Percentiles rank a stretch among this genome's conserved stretches.
Evolutionary conservation across 1,140 invertebrate genomes (phyloP).

Genomic region (Drosophila pseudoobscura): DNA sequence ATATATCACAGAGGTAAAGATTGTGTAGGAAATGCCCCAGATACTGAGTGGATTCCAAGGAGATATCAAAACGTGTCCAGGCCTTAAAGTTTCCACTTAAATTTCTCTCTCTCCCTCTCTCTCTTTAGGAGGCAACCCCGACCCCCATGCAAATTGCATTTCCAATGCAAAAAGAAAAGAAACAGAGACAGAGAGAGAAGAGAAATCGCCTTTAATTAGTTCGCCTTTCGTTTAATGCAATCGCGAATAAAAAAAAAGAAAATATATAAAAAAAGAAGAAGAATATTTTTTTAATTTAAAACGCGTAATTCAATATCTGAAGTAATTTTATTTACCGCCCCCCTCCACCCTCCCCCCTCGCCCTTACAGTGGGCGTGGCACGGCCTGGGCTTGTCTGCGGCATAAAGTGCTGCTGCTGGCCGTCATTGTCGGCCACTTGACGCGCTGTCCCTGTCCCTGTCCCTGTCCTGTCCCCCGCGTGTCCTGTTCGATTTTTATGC

Average conservation of each 20-base stretch:
- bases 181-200: background rate
- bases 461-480: slow-evolving; percentile 4
- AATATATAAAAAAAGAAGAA: too few relatives aligned
- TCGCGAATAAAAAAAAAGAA: slow-evolving; percentile 59
- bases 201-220: slow-evolving; percentile 75
- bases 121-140: slow-evolving; percentile 38
- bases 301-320: slow-evolving; percentile 78
- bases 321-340: slow-evolving; percentile 73
- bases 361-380: slow-evolving; percentile 23
- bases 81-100: background rate
- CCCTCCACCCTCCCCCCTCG: slow-evolving; percentile 16
- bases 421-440: slow-evolving; percentile 52
- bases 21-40: too few relatives aligned
- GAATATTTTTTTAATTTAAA: slow-evolving; percentile 74
- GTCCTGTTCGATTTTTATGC: slow-evolving; percentile 62
- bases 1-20: too few relatives aligned
- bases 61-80: background rate
- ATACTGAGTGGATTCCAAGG: too few relatives aligned
- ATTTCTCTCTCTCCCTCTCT: background rate
- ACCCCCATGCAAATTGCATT: slow-evolving; percentile 61
- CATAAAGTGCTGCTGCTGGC: slow-evolving; percentile 75
- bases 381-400: slow-evolving; percentile 7
- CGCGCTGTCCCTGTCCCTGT: background rate
- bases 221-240: slow-evolving; percentile 77
- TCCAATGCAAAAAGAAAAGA: slow-evolving; percentile 13